Conservation (phyloP, 2,113 vertebrate species). For the Campylomormyrus numenius region DNA sequence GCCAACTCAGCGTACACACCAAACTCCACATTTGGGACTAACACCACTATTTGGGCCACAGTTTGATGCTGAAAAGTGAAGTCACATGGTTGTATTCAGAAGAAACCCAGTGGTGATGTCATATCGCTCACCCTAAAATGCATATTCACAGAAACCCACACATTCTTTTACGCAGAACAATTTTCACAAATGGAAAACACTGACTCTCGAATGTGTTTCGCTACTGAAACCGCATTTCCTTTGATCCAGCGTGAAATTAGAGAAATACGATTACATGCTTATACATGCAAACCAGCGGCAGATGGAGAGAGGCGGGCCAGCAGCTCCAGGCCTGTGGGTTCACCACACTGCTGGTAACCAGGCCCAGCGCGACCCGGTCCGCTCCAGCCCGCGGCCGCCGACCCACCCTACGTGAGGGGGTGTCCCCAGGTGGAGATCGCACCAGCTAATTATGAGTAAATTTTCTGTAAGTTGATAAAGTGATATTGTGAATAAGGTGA, state of each 20-base stretch:
- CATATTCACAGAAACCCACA: not conserved
- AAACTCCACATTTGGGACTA: not conserved
- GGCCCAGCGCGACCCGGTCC: not conserved
- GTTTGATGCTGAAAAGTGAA: not conserved
- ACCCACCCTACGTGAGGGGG: not conserved
- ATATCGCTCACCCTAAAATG: not conserved
- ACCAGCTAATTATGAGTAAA: not conserved
- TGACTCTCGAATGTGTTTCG: not conserved
- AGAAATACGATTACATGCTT: slow-evolving; percentile 13
- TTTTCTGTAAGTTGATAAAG: not conserved
- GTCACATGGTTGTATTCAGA: not conserved
- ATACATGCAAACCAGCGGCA: not conserved
- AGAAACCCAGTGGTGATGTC: not conserved
- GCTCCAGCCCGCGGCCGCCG: not conserved
- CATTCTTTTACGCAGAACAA: not conserved
- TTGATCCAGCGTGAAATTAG: slow-evolving; percentile 15
- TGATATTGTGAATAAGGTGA: not conserved
- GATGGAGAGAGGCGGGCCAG: not conserved
- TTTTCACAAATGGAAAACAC: slow-evolving; percentile 16
- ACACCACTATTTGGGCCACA: not conserved
- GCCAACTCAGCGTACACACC: not conserved
- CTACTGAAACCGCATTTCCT: not conserved
- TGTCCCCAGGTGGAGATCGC: not conserved
- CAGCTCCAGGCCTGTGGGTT: not conserved
- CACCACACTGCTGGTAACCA: not conserved